Percentiles rank a stretch among this genome's conserved stretches.
Evolutionary conservation across 2,888 invertebrate species (phyloP).

Genomic region (Eupithecia insigniata): DNA sequence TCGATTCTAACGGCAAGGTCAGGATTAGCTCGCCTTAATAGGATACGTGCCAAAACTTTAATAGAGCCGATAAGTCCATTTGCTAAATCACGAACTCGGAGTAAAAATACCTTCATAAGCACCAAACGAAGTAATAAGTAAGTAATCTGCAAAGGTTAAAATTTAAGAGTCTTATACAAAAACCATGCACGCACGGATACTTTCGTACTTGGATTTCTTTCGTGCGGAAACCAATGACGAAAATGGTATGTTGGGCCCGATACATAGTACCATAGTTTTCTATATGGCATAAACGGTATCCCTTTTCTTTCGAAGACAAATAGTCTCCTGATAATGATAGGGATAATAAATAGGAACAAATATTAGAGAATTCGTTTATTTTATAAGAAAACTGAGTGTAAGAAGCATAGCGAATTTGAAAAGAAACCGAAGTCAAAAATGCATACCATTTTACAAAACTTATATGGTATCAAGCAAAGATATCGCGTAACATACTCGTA

Average conservation of each 20-base stretch:
- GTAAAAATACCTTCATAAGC: neutral
- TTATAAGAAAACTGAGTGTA: too few relatives aligned
- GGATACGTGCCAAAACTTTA: slow-evolving; percentile 45
- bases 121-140: neutral
- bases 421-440: neutral
- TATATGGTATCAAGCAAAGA: too few relatives aligned
- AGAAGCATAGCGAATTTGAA: too few relatives aligned
- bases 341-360: neutral
- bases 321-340: neutral
- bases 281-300: too few relatives aligned
- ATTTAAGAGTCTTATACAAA: neutral
- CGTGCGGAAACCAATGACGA: neutral
- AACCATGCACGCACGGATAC: neutral
- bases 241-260: neutral
- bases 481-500: neutral
- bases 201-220: neutral
- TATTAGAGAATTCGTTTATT: neutral
- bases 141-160: neutral
- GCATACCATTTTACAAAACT: too few relatives aligned
- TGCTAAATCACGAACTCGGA: slow-evolving; percentile 40
- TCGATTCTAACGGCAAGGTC: slow-evolving; percentile 40
- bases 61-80: slow-evolving; percentile 46
- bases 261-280: neutral
- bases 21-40: slow-evolving; percentile 40
- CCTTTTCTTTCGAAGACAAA: neutral